phyloP scores from a whole-genome alignment of 2,888 invertebrate species.

The Luffia ferchaultella region DNA sequence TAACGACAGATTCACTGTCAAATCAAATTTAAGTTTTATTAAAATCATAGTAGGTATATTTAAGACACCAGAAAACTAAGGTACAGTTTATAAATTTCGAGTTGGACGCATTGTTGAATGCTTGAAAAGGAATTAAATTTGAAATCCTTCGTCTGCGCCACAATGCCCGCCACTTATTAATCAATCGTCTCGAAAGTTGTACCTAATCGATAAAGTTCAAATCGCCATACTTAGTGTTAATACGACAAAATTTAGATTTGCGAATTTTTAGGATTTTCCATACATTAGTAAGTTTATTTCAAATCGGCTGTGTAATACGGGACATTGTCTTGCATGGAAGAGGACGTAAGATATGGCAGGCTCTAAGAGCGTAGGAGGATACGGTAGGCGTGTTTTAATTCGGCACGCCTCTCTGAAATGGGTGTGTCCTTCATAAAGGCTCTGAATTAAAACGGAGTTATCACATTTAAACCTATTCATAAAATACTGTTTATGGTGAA shows the following conservation, averaged over 20 bases:
- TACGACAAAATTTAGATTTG: conserved; percentile 2
- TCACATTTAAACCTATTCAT: conserved; percentile 1
- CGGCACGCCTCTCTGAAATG: conserved; percentile 38
- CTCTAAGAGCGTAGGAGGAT: conserved; percentile 29
- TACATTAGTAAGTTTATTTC: neutral
- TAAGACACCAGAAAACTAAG: no score
- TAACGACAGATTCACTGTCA: no score
- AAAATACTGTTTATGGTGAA: no score
- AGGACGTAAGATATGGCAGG: conserved; percentile 24
- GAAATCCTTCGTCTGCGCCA: neutral
- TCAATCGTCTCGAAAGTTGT: conserved; percentile 62
- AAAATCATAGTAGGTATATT: no score
- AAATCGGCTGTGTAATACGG: neutral
- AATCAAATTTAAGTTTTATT: no score
- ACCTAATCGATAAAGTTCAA: conserved; percentile 41
- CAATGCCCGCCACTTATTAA: conserved; percentile 27
- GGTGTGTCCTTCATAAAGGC: conserved; percentile 37
- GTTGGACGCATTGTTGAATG: no score
- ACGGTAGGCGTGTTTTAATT: conserved; percentile 40
- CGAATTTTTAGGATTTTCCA: neutral
- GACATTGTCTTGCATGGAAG: conserved; percentile 1
- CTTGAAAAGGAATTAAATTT: neutral
- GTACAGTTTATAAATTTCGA: no score
- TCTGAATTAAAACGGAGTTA: conserved; percentile 12
- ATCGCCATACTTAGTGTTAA: conserved; percentile 29